These are phyloP conservation scores for Cyclophora punctaria DNA, from an alignment of 2,888 invertebrate species.

Conservation along the genomic window DNA sequence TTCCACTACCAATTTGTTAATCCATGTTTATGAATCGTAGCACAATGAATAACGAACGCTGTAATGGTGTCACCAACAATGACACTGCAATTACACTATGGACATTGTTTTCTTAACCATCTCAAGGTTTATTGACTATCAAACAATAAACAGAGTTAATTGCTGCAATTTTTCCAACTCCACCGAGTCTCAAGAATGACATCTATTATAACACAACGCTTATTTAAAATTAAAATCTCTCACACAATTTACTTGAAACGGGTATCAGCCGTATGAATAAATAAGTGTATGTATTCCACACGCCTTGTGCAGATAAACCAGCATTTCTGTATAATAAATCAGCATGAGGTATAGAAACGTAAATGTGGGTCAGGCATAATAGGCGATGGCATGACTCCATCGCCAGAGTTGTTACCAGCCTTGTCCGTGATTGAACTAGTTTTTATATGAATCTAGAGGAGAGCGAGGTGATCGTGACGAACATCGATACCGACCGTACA, in stretches of 20 bases:
- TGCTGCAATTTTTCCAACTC: slow-evolving; percentile 3
- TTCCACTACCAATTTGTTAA: too few species aligned
- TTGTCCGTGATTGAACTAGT: slow-evolving; percentile 63
- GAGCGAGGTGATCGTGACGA: slow-evolving; percentile 49
- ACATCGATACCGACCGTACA: slow-evolving; percentile 22
- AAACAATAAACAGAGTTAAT: slow-evolving; percentile 5
- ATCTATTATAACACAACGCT: too few species aligned
- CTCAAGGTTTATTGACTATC: slow-evolving; percentile 20
- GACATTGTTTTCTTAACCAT: slow-evolving; percentile 18
- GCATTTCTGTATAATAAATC: slow-evolving; percentile 19
- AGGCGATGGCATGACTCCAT: slow-evolving; percentile 49
- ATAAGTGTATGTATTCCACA: slow-evolving; percentile 1
- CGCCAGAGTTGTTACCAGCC: slow-evolving; percentile 48
- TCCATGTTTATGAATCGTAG: too few species aligned
- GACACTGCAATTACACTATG: slow-evolving; percentile 9
- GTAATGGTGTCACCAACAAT: slow-evolving; percentile 25
- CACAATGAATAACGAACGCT: background rate
- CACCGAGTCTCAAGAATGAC: background rate
- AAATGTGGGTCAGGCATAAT: slow-evolving; percentile 58
- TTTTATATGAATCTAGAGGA: slow-evolving; percentile 53
- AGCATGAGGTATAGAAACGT: slow-evolving; percentile 31
- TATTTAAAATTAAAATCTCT: too few species aligned
- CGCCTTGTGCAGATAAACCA: slow-evolving; percentile 3
- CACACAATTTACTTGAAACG: background rate
- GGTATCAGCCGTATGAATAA: background rate